Percentiles rank a stretch among this genome's conserved stretches.
Evolutionary conservation across 2,113 vertebrate genomes (phyloP).

Genomic region (Peromyscus maniculatus): DNA sequence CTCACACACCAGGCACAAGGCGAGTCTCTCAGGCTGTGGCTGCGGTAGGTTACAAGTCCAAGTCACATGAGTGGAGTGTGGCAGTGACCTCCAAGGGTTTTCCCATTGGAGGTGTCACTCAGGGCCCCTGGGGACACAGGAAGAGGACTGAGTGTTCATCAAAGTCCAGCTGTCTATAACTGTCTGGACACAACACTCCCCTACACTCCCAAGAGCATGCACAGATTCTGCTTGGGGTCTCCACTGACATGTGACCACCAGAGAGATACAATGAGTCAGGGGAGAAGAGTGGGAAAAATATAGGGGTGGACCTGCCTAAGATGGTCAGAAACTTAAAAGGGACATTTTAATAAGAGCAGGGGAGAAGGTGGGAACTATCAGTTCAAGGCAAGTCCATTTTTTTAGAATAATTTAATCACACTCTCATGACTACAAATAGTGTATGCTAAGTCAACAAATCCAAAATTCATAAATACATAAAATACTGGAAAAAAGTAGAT

Average conservation of each 20-base stretch:
- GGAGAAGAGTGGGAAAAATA: neutral
- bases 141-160: neutral
- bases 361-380: neutral
- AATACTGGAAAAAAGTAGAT: neutral
- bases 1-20: neutral
- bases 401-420: neutral
- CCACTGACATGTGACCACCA: neutral
- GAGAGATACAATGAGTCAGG: neutral
- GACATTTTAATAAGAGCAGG: neutral
- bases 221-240: no score
- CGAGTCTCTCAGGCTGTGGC: neutral
- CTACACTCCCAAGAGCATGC: neutral
- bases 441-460: neutral
- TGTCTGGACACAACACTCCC: no score
- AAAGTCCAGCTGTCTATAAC: no score
- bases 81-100: neutral
- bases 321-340: neutral
- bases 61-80: neutral
- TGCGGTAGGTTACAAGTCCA: neutral
- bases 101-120: neutral
- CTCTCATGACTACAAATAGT: neutral
- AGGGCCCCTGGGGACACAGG: neutral
- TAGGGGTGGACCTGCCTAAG: neutral
- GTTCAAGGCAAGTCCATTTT: conserved; percentile 8
- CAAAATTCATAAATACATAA: neutral